A percentile compares a stretch with the other conserved stretches of the same genome.
Evolutionary conservation across 2,888 invertebrate genomes (phyloP).

Genomic region (Harmothoe impar): DNA sequence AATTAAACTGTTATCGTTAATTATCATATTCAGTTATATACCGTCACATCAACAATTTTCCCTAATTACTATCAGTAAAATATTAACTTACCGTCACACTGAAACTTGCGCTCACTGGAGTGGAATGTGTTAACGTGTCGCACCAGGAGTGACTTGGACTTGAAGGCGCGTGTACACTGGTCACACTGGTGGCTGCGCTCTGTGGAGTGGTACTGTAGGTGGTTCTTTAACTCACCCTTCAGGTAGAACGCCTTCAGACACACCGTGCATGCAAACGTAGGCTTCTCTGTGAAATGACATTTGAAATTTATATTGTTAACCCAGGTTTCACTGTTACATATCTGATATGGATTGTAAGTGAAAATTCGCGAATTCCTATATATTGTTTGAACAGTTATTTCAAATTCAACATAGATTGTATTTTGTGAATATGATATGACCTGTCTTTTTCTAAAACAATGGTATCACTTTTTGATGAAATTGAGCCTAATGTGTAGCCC

Average conservation of each 20-base stretch:
- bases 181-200: conserved; percentile 60
- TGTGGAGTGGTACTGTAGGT: conserved; percentile 62
- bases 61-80: too few relatives aligned
- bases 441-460: too few relatives aligned
- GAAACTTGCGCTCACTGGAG: conserved; percentile 56
- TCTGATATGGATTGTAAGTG: too few relatives aligned
- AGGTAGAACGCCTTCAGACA: conserved; percentile 66
- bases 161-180: conserved; percentile 66
- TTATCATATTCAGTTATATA: too few relatives aligned
- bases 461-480: too few relatives aligned
- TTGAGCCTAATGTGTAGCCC: too few relatives aligned
- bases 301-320: background rate
- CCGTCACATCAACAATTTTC: too few relatives aligned
- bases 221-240: conserved; percentile 63
- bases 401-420: too few relatives aligned
- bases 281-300: conserved; percentile 59
- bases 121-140: conserved; percentile 66
- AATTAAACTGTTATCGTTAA: too few relatives aligned
- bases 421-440: too few relatives aligned
- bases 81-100: conserved; percentile 65
- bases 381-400: too few relatives aligned
- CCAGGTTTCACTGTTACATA: background rate
- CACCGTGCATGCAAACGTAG: conserved; percentile 51
- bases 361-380: too few relatives aligned
- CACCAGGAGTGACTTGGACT: conserved; percentile 59